Evolutionary conservation across 2,113 vertebrate species (phyloP).

Genomic region (Dolichallabes microphthalmus): DNA sequence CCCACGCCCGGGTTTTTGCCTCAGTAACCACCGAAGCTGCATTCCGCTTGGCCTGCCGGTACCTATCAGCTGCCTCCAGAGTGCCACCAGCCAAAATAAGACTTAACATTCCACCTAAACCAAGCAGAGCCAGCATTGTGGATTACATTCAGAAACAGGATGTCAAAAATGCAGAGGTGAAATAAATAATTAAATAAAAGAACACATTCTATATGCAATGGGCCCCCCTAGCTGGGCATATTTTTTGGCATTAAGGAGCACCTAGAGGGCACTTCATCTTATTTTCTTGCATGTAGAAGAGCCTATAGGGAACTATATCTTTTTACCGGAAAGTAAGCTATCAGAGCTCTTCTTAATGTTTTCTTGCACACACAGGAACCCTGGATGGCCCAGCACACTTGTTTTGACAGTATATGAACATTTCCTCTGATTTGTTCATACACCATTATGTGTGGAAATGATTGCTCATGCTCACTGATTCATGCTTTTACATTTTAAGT

Average conservation of each 20-base stretch:
- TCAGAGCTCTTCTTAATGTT: neutral
- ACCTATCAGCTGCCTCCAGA: no score
- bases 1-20: no score
- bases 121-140: neutral
- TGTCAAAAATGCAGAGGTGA: neutral
- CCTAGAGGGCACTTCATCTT: neutral
- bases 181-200: neutral
- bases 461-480: no score
- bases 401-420: neutral
- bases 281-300: neutral
- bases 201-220: neutral
- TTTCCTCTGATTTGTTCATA: neutral
- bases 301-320: neutral
- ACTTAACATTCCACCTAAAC: neutral
- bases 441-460: neutral
- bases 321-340: neutral
- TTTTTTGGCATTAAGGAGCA: neutral
- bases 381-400: neutral
- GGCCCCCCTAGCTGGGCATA: neutral
- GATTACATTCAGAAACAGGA: neutral
- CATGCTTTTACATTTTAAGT: no score
- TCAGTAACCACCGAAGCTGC: no score
- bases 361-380: neutral
- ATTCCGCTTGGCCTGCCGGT: no score
- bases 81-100: no score